A percentile compares a stretch with the other conserved stretches of the same genome.
phyloP scores from a whole-genome alignment of 2,888 invertebrate species.

The Drosophila rubida region DNA sequence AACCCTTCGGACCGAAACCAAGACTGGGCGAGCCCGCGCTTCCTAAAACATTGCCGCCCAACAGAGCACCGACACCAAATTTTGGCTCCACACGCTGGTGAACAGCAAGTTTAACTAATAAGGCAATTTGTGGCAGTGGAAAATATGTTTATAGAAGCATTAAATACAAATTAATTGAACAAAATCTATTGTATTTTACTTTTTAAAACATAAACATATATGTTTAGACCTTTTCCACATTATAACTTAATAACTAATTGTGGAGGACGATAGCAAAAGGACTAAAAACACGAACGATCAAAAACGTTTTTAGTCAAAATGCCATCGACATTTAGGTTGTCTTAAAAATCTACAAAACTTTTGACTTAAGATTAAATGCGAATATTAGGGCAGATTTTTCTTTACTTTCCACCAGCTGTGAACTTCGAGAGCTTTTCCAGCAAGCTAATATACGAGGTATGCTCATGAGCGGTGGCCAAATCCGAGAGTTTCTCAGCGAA shows the following conservation, averaged over 20 bases:
- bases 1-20: slow-evolving; percentile 5
- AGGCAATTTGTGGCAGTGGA: not conserved
- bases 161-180: slow-evolving; percentile 21
- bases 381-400: not conserved
- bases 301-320: slow-evolving; percentile 44
- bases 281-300: slow-evolving; percentile 48
- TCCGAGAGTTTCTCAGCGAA: slow-evolving; percentile 95
- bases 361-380: slow-evolving; percentile 51
- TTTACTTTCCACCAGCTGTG: slow-evolving; percentile 87
- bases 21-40: slow-evolving; percentile 14
- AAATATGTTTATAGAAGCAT: not conserved
- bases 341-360: slow-evolving; percentile 70
- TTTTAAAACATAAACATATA: slow-evolving; percentile 30
- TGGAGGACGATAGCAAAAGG: slow-evolving; percentile 18
- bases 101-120: not conserved
- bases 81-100: slow-evolving; percentile 24
- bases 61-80: slow-evolving; percentile 29
- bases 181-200: slow-evolving; percentile 49
- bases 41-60: slow-evolving; percentile 48
- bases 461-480: slow-evolving; percentile 96
- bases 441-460: slow-evolving; percentile 94
- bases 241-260: not conserved
- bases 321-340: slow-evolving; percentile 3
- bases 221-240: slow-evolving; percentile 25
- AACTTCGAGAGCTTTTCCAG: slow-evolving; percentile 93